phyloP scores from a whole-genome alignment of 2,888 invertebrate species.

The Cabera pusaria region DNA sequence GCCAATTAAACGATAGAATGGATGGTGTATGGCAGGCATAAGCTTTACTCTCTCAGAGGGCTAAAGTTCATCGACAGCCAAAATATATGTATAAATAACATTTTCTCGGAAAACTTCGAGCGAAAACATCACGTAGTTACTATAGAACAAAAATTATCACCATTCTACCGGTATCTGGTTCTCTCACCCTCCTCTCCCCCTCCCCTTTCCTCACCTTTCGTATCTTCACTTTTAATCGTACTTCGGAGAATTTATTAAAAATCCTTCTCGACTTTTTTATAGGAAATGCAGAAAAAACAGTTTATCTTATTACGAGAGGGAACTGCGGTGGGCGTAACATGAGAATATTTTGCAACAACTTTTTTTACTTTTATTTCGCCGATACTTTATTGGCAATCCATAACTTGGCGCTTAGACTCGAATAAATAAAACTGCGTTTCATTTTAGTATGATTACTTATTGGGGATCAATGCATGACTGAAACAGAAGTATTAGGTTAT shows the following conservation, averaged over 20 bases:
- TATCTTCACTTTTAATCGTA: slow-evolving; percentile 69
- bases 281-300: slow-evolving; percentile 22
- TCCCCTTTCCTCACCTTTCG: slow-evolving; percentile 50
- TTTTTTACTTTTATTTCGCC: slow-evolving; percentile 10
- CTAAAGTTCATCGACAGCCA: no score
- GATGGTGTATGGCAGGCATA: no score
- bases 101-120: no score
- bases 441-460: slow-evolving; percentile 13
- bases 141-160: slow-evolving; percentile 11
- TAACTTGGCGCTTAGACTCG: slow-evolving; percentile 7
- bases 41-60: no score
- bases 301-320: slow-evolving; percentile 16
- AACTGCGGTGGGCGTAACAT: slow-evolving; percentile 5
- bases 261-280: slow-evolving; percentile 51
- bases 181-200: slow-evolving; percentile 18
- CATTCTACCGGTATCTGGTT: slow-evolving; percentile 17
- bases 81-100: no score
- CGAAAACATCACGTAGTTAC: slow-evolving; percentile 15
- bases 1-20: no score
- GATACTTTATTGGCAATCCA: slow-evolving; percentile 10
- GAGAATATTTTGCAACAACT: slow-evolving; percentile 10
- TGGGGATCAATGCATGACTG: slow-evolving; percentile 1
- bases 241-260: slow-evolving; percentile 65
- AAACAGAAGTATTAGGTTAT: not conserved
- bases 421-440: slow-evolving; percentile 13